A percentile compares a stretch with the other conserved stretches of the same genome.
Evolutionary conservation across 2,888 invertebrate genomes (phyloP).

Genomic region (Cerceris rybyensis): DNA sequence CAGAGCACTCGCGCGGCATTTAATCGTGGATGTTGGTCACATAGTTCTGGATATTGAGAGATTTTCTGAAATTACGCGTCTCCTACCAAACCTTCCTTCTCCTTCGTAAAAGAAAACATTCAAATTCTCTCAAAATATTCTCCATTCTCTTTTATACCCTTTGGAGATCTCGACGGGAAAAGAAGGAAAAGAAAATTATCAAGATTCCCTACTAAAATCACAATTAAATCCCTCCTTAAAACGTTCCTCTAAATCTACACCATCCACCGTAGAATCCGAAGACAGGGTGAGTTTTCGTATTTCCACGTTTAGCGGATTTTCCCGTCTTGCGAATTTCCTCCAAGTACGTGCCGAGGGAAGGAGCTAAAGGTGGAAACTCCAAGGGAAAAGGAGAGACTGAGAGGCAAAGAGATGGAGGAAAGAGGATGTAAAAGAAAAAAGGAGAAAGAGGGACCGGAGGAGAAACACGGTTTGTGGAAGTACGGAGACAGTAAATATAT

Average conservation of each 20-base stretch:
- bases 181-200: slow-evolving; percentile 22
- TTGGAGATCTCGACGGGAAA: not conserved
- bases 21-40: slow-evolving; percentile 14
- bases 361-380: not conserved
- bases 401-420: slow-evolving; percentile 20
- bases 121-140: too few species aligned
- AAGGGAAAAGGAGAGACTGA: slow-evolving; percentile 4
- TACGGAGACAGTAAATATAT: slow-evolving; percentile 68
- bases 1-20: slow-evolving; percentile 12
- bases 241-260: not conserved
- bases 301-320: slow-evolving; percentile 49
- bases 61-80: not conserved
- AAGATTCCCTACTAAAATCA: not conserved
- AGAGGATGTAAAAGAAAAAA: not conserved
- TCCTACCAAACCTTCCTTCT: not conserved
- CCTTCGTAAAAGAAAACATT: not conserved
- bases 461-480: slow-evolving; percentile 60
- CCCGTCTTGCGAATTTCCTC: slow-evolving; percentile 59
- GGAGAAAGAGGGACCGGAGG: slow-evolving; percentile 9
- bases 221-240: not conserved
- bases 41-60: too few species aligned
- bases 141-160: not conserved
- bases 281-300: slow-evolving; percentile 42
- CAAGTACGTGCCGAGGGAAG: slow-evolving; percentile 49
- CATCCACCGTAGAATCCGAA: slow-evolving; percentile 28